Evolutionary conservation across 2,888 invertebrate species (phyloP).

Genomic region (Erpobdella octoculata): DNA sequence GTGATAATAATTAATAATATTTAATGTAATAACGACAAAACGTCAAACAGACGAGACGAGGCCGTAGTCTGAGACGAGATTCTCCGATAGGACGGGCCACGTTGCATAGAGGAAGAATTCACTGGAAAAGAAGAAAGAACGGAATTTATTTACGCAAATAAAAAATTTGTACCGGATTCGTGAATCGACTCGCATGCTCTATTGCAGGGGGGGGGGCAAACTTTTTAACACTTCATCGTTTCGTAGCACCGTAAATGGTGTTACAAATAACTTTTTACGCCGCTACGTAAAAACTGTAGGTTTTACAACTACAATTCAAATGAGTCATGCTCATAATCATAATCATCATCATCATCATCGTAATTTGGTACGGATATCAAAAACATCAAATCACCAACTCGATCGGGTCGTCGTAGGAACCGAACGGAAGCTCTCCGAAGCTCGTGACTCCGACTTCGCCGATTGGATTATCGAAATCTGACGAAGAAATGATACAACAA

Average conservation of each 20-base stretch:
- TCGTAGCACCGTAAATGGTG: too few relatives aligned
- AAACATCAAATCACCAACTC: slow-evolving; percentile 48
- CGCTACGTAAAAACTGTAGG: too few relatives aligned
- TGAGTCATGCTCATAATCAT: too few relatives aligned
- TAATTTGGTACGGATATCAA: background rate
- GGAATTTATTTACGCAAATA: background rate
- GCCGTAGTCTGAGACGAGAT: slow-evolving; percentile 72
- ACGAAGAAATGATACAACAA: too few relatives aligned
- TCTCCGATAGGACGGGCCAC: slow-evolving; percentile 78
- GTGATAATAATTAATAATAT: background rate
- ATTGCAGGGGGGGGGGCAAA: too few relatives aligned
- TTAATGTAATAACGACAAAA: background rate
- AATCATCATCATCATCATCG: too few relatives aligned
- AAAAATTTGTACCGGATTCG: background rate
- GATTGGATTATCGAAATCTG: slow-evolving; percentile 42
- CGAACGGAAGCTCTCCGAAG: slow-evolving; percentile 68
- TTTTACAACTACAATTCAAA: too few relatives aligned
- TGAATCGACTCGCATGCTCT: too few relatives aligned
- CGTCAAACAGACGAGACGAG: slow-evolving; percentile 60
- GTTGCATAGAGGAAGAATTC: slow-evolving; percentile 70
- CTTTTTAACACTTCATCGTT: too few relatives aligned
- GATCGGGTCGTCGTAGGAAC: slow-evolving; percentile 71
- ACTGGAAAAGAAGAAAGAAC: slow-evolving; percentile 49
- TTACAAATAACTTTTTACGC: too few relatives aligned
- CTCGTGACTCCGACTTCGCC: slow-evolving; percentile 56